Base-by-base conservation (phyloP, 2,888 invertebrate genomes). In the Pelosia muscerda region DNA sequence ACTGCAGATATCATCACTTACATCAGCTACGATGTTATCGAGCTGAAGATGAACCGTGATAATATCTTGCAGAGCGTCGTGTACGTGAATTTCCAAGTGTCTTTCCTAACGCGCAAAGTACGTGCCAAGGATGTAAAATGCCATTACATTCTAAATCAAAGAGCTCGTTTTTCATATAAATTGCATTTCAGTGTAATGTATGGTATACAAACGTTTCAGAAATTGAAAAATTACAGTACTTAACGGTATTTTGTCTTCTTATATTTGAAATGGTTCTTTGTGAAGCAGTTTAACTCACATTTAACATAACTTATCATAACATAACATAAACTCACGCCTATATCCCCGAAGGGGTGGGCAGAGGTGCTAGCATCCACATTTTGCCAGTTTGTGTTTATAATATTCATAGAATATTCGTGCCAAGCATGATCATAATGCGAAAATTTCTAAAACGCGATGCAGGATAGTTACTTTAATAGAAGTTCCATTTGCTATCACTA, bases 41-140 rank as follows among this genome's bases (percentile, higher is more conserved):
- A 63, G 54, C 61, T 63, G 38, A 63, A 72, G 59, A 81, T 69
- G 57, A 72, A 73, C 74, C 28, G 61, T 63, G 69, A 72, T 73
- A 72, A 77, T 73, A 67, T 62, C 42, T 73, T 69, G 63, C 66
- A 71, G 69, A 67, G 74, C 63, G 79, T 73, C 72, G 59, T 72
- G 78, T 77, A 84, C 82, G 81, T 81, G 78, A 75, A 77, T 72
- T 72, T 69, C 73, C 79, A 81, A 80, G 83, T 86, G 81, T 76
- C 81, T 81, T 78, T 78, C 73, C 70, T 66, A 66, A 76, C 73
- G 76, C 65, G 81, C 82, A 72, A 81, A 81, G 82, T 83, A 86
- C 86, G 86, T 86, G 86, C 64, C 34, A 34, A 11, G 80, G 74
- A 75, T 83, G 66, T 68, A 66, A 75, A 86, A 75, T 65, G 72